These are phyloP conservation scores for Pseudomyrmex gracilis DNA, from an alignment of 1,140 invertebrate species.

Conservation along the genomic window DNA sequence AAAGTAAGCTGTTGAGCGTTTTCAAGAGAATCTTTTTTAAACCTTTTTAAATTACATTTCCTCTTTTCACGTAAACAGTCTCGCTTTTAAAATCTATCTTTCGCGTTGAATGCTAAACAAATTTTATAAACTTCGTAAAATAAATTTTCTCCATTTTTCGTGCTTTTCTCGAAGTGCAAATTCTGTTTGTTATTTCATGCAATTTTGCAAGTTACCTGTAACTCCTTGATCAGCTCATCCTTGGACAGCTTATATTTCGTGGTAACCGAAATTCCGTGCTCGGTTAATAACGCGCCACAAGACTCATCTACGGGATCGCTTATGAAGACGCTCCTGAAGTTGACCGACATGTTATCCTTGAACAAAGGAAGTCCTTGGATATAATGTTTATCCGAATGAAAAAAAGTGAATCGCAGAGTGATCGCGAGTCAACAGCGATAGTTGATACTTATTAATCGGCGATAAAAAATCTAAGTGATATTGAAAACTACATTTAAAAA, in stretches of 20 bases:
- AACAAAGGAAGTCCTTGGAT: conserved; percentile 48
- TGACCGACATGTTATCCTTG: conserved; percentile 81
- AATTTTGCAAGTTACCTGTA: conserved; percentile 87
- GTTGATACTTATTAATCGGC: background rate
- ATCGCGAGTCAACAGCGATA: background rate
- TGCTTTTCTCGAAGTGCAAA: background rate
- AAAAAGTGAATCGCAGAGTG: background rate
- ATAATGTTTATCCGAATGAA: conserved; percentile 25
- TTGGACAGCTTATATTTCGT: conserved; percentile 93
- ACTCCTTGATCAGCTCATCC: conserved; percentile 93
- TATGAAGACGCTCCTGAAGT: conserved; percentile 91
- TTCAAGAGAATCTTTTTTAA: background rate
- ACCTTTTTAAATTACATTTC: conserved; percentile 11
- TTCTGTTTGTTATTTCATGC: background rate
- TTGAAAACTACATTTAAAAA: too few species aligned
- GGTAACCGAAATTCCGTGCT: conserved; percentile 92
- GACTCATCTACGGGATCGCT: conserved; percentile 96
- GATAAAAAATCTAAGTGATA: too few species aligned
- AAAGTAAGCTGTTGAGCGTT: background rate
- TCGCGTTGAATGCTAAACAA: background rate
- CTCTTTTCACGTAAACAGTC: background rate
- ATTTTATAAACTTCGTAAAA: conserved; percentile 2
- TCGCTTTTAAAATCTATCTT: background rate
- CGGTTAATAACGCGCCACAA: conserved; percentile 92
- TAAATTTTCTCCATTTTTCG: background rate